Evolutionary conservation across 30 jellyfish, hydroid and myxozoan species (phyloP), one percentile per base, ranked within the genome.

Genomic region (Mastigias papua): DNA sequence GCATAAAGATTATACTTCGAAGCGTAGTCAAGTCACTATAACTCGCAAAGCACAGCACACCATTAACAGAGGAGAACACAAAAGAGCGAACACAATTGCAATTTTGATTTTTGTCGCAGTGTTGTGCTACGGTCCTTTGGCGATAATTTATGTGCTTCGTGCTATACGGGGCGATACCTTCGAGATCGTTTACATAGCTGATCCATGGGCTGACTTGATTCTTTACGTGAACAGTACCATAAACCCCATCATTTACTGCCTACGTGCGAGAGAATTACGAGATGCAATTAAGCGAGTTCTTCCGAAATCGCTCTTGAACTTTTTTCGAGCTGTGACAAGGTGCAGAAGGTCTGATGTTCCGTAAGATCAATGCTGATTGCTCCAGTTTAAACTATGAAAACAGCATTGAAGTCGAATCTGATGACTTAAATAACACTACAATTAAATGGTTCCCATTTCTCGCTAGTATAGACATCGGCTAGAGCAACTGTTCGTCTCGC

Each of bases 241-340:
- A 35, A 83, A 83, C 82, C 92, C 92, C 5, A 33, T 83, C 46
- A 83, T 83, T 6, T 83, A 83, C 51, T 72, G 92, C 69, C 74
- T 60, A 11, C 78, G 92, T 20, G 76, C 79, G 0, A 66, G 50
- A 61, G 92, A 83, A 19, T 42, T 83, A 0, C 37, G 63, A 30
- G 87, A 83, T 34, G 83, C 83, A 0, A 68, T 72, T 15, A 23
- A 23, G 15, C 27, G 42, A 28, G 67, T 34, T 8, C 68, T 72
- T 19, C 83, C 83, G 1, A 19, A 46, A 4, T n/a, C 46, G 17
- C 37, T 63, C 42, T 42, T 63, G 19, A 25, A 22, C 19, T 25
- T 63, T 26, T 63, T 23, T 19, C 0, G 42, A 17, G 9, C 25
- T 54, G 67, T 16, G 27, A 54, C 27, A 19, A 7, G 27, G 9